These are phyloP conservation scores for Anguilla obscura DNA, from an alignment of 2,797 vertebrate species.

Conservation along the genomic window DNA sequence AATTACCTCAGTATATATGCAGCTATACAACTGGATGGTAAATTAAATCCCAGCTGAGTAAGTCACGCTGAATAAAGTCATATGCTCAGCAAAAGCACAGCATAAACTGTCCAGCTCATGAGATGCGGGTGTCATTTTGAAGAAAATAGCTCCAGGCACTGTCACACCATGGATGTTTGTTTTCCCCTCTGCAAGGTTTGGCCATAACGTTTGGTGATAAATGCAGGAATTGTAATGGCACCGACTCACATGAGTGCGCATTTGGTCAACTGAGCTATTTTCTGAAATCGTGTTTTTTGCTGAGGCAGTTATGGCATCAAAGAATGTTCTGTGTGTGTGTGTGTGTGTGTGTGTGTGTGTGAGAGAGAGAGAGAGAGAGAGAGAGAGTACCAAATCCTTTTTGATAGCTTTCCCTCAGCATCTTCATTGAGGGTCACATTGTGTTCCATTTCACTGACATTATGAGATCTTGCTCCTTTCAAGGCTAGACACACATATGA, in stretches of 20 bases:
- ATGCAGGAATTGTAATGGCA: conserved; percentile 2
- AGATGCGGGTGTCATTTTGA: background rate
- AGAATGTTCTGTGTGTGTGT: background rate
- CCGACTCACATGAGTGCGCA: background rate
- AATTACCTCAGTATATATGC: background rate
- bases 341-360: background rate
- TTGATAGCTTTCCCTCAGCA: background rate
- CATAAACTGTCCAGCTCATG: background rate
- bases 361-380: background rate
- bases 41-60: background rate
- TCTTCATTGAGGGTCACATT: background rate
- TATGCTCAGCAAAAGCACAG: background rate
- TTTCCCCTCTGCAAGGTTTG: background rate
- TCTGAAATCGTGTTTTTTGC: background rate
- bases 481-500: background rate
- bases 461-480: background rate
- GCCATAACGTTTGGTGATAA: background rate
- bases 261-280: background rate
- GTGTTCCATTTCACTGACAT: background rate
- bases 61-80: background rate
- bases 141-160: background rate
- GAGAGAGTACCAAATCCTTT: background rate
- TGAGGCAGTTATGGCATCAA: background rate
- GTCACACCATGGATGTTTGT: background rate
- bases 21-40: background rate